Evolutionary conservation across 2,888 invertebrate species (phyloP), one percentile per base, ranked within the genome.

Genomic region (Chrysodeixis includens): DNA sequence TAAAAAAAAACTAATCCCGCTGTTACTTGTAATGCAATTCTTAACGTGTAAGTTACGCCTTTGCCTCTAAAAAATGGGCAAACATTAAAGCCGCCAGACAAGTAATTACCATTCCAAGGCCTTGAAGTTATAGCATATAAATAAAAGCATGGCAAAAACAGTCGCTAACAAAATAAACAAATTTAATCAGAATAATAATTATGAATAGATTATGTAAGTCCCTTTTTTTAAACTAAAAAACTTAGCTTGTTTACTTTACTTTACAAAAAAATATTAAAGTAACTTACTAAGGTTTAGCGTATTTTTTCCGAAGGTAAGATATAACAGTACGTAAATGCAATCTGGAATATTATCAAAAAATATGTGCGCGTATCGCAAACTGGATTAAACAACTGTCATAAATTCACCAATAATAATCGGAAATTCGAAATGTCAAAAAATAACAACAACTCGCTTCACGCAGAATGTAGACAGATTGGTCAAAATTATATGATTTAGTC

Each of bases 151-250:
- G 30, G 61, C 56, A 67, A 69, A 74, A 69, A 62, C 44, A 16
- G 49, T 46, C 62, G 61, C 58, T 70, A 66, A 55, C 56, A 65
- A 55, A 70, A 70, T 53, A 52, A 64, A 57, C 44, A 62, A 59
- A 61, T 9, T 32, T 40, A 63, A 66, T 10, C 20, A 18, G 66
- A 62, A 56, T 78, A 68, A 66, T 57, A 69, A 66, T 57, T 68
- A 22, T n/a, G 66, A 69, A 73, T 51, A 55, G 53, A 79, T 84
- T 84, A 84, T 84, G 70, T 78, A 78, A 78, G 77, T 46, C 26
- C 30, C 44, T 51, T 16, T 46, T 58, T 66, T 58, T 35, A 54
- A 56, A 60, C 26, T 59, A 40, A 55, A 44, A 53, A 35, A 54
- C 32, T 51, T 12, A 8, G 26, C 46, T 57, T 32, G 16, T n/a